Evolutionary conservation across 1,140 invertebrate genomes (phyloP), one percentile per base, ranked within the genome.

Genomic region (Drosophila ogumai): DNA sequence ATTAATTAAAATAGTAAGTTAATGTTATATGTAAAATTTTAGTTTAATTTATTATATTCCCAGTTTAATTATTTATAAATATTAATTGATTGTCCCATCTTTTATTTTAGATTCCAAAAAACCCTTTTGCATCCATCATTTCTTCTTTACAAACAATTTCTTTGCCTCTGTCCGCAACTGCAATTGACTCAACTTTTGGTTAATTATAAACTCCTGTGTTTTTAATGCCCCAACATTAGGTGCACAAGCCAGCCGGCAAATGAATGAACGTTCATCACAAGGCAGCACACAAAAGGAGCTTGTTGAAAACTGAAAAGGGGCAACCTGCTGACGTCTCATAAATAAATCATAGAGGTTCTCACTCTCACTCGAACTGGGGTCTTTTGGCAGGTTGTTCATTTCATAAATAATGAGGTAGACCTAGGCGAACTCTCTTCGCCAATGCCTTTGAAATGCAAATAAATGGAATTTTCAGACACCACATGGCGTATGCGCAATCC

Each of bases 391-490:
- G 44, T 49, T 72, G 69, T 72, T 73, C 69, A 72, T 72, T 73
- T 73, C 69, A 73, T 73, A 73, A 72, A 73, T 73, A 73, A 73
- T 73, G 55, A 50, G 69, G 25, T 38, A 41, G 44, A 44, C 32
- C 69, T 47, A 73, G 67, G 54, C 19, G 36, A 72, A 41, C 52
- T 43, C 54, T 36, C 41, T 28, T 22, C 22, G 66, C 52, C 6
- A 22, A 15, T 4, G 22, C 68, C 67, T 73, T 73, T 73, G 69
- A 73, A 72, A 73, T 73, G 69, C 69, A 73, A 73, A 73, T 73
- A 72, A 59, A 73, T 41, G 66, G 52, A 34, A 59, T 72, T 71
- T 72, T 49, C 38, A 19, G 52, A 32, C 25, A 63, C 47, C 56
- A 74, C 68, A 74, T 54, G 69, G 58, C 49, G 57, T 74, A 75